Percentiles rank a stretch among this genome's conserved stretches.
Evolutionary conservation across 2,797 vertebrate species (phyloP).

Genomic region (Podarcis siculus): DNA sequence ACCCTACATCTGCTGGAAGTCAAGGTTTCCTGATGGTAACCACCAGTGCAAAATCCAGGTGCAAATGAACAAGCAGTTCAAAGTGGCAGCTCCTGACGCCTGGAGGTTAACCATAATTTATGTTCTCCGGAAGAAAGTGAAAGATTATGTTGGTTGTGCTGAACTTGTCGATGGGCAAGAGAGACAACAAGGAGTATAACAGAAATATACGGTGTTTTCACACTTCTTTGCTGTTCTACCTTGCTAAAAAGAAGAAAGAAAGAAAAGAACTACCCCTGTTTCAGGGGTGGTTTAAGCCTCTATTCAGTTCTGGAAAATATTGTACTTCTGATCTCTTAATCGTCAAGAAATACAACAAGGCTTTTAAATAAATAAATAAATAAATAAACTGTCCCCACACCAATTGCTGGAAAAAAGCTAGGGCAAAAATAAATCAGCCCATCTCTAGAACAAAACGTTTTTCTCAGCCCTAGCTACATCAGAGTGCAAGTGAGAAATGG

Average conservation of each 20-base stretch:
- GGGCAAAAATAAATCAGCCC: neutral
- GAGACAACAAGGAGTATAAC: constrained; percentile 48
- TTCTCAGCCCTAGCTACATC: neutral
- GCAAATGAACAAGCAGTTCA: constrained; percentile 56
- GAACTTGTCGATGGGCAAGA: constrained; percentile 64
- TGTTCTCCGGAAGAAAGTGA: constrained; percentile 68
- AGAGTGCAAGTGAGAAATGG: too few species aligned
- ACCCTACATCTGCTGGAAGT: constrained; percentile 58
- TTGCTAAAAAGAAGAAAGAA: neutral
- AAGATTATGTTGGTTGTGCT: constrained; percentile 60
- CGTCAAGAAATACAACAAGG: neutral
- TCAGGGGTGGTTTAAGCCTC: neutral
- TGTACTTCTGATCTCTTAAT: neutral
- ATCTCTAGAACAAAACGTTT: neutral
- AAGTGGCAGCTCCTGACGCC: constrained; percentile 45
- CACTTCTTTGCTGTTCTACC: neutral
- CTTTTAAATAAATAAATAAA: too few species aligned
- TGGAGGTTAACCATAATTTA: constrained; percentile 70
- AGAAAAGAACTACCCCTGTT: neutral
- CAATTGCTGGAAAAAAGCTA: too few species aligned
- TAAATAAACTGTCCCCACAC: too few species aligned
- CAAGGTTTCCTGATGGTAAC: constrained; percentile 67
- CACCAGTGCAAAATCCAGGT: constrained; percentile 61
- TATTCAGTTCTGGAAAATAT: neutral
- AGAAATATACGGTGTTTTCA: neutral